Evolutionary conservation across 1,140 invertebrate genomes (phyloP).

Genomic region (Adelges cooleyi): DNA sequence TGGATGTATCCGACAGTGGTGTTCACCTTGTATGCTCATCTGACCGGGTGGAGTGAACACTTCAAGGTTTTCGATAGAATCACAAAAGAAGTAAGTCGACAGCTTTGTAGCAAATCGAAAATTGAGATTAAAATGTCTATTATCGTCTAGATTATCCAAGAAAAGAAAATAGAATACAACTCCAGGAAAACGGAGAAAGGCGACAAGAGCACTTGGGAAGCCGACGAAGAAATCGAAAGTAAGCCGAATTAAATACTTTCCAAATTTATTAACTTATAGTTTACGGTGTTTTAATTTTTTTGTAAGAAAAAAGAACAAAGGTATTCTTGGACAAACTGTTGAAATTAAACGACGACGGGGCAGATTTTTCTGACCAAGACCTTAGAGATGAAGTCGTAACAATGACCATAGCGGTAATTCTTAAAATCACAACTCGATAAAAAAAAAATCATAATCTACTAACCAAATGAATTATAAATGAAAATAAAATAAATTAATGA

Average conservation of each 20-base stretch:
- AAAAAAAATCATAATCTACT: neutral
- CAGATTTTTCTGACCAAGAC: slow-evolving; percentile 44
- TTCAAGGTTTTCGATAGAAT: slow-evolving; percentile 31
- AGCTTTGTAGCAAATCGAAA: no score
- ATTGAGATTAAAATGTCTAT: neutral
- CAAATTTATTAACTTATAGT: no score
- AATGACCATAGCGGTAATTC: slow-evolving; percentile 35
- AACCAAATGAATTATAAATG: no score
- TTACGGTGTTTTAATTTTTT: no score
- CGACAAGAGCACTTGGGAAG: no score
- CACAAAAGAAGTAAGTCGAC: slow-evolving; percentile 31
- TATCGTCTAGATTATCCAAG: neutral
- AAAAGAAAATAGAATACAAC: neutral
- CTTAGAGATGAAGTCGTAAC: slow-evolving; percentile 48
- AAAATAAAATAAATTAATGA: neutral
- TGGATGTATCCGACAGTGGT: slow-evolving; percentile 31
- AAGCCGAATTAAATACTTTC: no score
- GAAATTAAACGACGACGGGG: slow-evolving; percentile 39
- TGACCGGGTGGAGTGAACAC: slow-evolving; percentile 28
- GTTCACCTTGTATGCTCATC: slow-evolving; percentile 29
- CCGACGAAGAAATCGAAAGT: no score
- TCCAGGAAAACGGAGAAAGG: neutral
- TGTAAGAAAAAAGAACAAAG: slow-evolving; percentile 12
- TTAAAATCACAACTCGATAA: neutral
- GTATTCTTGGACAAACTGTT: slow-evolving; percentile 53